phyloP scores from a whole-genome alignment of 2,888 invertebrate species.

The Reticulitermes lucifugus region DNA sequence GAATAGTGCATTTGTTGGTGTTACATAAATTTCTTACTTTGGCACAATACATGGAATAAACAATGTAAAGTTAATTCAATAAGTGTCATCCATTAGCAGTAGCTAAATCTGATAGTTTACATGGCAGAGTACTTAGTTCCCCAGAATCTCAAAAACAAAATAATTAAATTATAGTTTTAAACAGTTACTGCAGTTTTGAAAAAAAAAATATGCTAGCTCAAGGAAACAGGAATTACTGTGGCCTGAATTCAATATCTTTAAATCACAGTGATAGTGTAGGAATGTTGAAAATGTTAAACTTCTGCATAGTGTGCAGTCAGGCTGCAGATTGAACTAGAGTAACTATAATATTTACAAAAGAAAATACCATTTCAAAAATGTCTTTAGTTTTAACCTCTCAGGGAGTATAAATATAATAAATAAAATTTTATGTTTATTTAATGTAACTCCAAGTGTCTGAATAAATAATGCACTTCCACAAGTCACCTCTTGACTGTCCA shows the following conservation, averaged over 20 bases:
- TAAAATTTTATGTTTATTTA: not conserved
- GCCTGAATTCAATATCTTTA: not conserved
- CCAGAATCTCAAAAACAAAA: no score
- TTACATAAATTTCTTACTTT: no score
- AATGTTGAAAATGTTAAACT: not conserved
- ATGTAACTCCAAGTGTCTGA: not conserved
- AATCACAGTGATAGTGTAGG: not conserved
- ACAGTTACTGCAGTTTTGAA: no score
- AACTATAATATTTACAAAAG: not conserved
- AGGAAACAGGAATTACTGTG: no score
- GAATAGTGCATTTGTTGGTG: no score
- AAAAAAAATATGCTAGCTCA: no score
- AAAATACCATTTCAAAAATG: not conserved
- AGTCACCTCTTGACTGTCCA: not conserved
- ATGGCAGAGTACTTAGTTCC: no score
- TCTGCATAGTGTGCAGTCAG: not conserved
- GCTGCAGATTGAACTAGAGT: not conserved
- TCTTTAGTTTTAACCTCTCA: not conserved
- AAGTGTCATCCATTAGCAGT: no score
- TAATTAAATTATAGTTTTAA: no score
- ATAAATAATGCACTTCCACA: not conserved
- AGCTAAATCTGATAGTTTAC: no score
- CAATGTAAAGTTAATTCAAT: no score
- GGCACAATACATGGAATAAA: no score
- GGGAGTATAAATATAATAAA: not conserved